Evolutionary conservation across 2,113 vertebrate genomes (phyloP), one percentile per base, ranked within the genome.

Genomic region (Sciurus niger): DNA sequence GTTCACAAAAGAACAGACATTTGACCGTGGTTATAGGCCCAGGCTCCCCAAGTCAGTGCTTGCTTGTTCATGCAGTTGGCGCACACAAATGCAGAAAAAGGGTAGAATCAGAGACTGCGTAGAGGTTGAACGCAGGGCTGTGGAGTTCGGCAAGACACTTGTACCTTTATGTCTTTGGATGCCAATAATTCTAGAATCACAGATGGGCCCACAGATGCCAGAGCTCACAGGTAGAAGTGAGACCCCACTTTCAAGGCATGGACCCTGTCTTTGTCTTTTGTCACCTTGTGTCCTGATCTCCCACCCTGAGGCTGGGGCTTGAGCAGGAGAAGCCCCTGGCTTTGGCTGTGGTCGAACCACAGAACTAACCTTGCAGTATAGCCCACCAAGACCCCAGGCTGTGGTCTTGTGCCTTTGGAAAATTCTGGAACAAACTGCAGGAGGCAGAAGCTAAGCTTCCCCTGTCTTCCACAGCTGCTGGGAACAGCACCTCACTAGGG

Each of bases 1-100:
- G 79, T 74, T 95, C 93, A 84, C 95, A 92, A 94, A 95, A 63
- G 96, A 87, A 10, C 94, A 68, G 79, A 95, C 46, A 55, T 91
- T 73, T 60, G 76, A 80, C 88, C 1, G 43, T 89, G 68, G 70
- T 48, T 32, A 34, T 1, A 37, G 24, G 43, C 46, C 4, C 24
- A 11, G 86, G 34, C 43, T 84, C 37, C 8, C 58, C 2, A 30
- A 46, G 40, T 32, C 55, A 72, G 76, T 60, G 48, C 13, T 86
- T n/a, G 16, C 70, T 58, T 20, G 7, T 25, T 37, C 70, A 43
- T 5, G 30, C 2, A 13, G 1, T 1, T 7, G 53, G 76, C 70
- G 28, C 46, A 13, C 14, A 28, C 73, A 90, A 92, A 63, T 8
- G 0, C 1, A 2, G 30, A 53, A 87, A 73, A 78, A 65, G 90